Evolutionary conservation across 53 echinoderm and acorn worm species (phyloP).

Genomic region (Temnopleurus reevesii): DNA sequence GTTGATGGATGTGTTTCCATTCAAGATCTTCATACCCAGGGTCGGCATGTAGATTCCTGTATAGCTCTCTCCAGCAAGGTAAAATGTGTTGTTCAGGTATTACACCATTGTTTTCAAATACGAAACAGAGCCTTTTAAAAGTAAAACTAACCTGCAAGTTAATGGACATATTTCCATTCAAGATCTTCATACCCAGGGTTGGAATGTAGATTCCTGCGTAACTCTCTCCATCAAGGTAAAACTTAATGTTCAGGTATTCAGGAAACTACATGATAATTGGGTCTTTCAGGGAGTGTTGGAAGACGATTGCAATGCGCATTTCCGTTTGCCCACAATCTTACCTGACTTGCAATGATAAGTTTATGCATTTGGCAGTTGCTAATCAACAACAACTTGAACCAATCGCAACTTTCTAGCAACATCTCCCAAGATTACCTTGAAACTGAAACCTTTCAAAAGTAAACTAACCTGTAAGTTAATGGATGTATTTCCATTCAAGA

Average conservation of each 20-base stretch:
- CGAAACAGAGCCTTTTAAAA: too few relatives aligned
- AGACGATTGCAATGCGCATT: too few relatives aligned
- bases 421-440: too few relatives aligned
- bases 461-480: conserved; percentile 85
- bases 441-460: too few relatives aligned
- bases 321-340: too few relatives aligned
- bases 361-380: too few relatives aligned
- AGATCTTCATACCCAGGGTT: conserved; percentile 68
- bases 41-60: conserved; percentile 87
- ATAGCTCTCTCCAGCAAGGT: conserved; percentile 91
- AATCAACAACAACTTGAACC: too few relatives aligned
- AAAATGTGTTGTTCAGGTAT: conserved; percentile 73
- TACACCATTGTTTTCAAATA: not conserved
- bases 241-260: conserved; percentile 65
- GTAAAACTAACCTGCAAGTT: conserved; percentile 85
- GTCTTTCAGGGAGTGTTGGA: too few relatives aligned
- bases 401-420: too few relatives aligned
- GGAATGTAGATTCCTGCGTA: conserved; percentile 91
- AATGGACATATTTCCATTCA: conserved; percentile 68
- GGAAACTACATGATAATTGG: too few relatives aligned
- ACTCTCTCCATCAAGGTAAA: conserved; percentile 90
- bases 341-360: too few relatives aligned
- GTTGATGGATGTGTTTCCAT: conserved; percentile 72
- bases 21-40: conserved; percentile 64
- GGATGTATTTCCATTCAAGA: conserved; percentile 64